Evolutionary conservation across 1,140 invertebrate genomes (phyloP), one percentile per base, ranked within the genome.

Genomic region (Lordiphosa stackelbergi): DNA sequence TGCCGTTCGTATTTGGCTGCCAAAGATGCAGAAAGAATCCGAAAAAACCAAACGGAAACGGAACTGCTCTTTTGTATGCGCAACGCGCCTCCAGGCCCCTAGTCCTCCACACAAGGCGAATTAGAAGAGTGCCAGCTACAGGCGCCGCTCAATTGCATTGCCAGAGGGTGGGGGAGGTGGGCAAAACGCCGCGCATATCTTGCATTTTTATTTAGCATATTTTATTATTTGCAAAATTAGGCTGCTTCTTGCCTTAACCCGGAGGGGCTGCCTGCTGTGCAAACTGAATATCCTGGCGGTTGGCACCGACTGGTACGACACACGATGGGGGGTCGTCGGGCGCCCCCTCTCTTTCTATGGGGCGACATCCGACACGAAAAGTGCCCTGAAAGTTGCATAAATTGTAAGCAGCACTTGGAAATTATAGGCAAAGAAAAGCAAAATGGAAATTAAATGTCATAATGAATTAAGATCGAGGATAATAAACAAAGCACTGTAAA

Each of bases 201-300:
- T 46, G 54, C 47, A 41, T 66, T 75, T 73, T 61, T 64, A 61
- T 69, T 75, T 58, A 68, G 75, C 75, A 71, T 75, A 81, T 79
- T 79, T 74, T 75, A 75, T 79, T 71, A 81, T 79, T 68, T 81
- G 52, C 64, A 37, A 77, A 77, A 81, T 83, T 81, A 81, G 75
- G 68, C 75, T 81, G 72, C 66, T 64, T 69, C 47, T 22, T 31
- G 28, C 22, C 52, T 38, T 42, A 12, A 7, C 6, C 43, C 42
- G 16, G 35, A 43, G 54, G 43, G 28, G 49, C 56, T 55, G 19
- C 73, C 74, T 35, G 70, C 60, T 70, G 70, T 13, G 60, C 10
- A 46, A 47, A 49, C 31, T 34, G 62, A 42, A 66, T 34, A 52
- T 66, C 64, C 64, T 66, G 24, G 53, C 31, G 62, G 13, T 41